phyloP scores from a whole-genome alignment of 2,797 vertebrate species.

The Tinamus major region DNA sequence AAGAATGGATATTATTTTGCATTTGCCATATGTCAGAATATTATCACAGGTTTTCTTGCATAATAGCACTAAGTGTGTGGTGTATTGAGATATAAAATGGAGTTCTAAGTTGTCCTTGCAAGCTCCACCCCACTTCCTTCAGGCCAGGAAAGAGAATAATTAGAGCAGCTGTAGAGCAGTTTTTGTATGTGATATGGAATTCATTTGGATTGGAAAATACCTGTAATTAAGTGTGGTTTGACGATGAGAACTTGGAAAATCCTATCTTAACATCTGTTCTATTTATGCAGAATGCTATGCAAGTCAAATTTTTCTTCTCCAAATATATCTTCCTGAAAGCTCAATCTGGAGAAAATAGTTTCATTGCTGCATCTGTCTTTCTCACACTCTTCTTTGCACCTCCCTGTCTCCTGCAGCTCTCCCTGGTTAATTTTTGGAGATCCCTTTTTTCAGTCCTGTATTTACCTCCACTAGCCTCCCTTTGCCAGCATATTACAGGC shows the following conservation, averaged over 20 bases:
- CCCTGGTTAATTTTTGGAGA: conserved; percentile 4
- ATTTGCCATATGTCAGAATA: neutral
- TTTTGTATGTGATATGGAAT: neutral
- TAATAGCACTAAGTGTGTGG: neutral
- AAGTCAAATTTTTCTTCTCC: conserved; percentile 38
- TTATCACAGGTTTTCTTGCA: neutral
- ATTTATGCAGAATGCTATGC: neutral
- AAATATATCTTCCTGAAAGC: conserved; percentile 5
- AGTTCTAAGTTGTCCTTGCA: neutral
- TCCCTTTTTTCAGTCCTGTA: neutral
- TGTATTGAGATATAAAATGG: conserved; percentile 4
- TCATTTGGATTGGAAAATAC: conserved; percentile 40
- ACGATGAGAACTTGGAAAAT: neutral
- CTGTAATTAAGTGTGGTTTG: conserved; percentile 29
- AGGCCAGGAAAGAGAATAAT: neutral
- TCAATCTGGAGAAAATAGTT: neutral
- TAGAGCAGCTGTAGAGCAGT: neutral
- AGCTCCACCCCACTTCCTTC: neutral
- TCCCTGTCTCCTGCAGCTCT: conserved; percentile 34
- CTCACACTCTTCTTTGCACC: conserved; percentile 23
- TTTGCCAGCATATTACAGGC: neutral
- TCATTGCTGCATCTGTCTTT: conserved; percentile 41
- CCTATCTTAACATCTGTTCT: conserved; percentile 4
- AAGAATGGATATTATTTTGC: neutral
- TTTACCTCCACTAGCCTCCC: neutral